phyloP scores from a whole-genome alignment of 2,888 invertebrate species.

The Cheilosia variabilis region DNA sequence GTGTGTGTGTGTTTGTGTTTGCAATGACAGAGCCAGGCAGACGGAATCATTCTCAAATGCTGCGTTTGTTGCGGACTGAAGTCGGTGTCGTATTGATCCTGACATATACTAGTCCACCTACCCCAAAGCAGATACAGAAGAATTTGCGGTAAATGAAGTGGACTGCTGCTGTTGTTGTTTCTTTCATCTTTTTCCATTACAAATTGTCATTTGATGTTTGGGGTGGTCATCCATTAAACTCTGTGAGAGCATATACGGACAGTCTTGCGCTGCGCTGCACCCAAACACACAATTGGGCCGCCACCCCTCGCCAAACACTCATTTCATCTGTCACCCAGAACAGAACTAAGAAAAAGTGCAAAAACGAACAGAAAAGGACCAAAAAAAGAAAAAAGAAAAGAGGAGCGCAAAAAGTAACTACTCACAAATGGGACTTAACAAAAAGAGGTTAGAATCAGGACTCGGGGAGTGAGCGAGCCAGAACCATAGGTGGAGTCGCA shows the following conservation, averaged over 20 bases:
- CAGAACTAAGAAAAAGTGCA: conserved; percentile 47
- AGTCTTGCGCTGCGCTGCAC: background rate
- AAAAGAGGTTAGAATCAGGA: conserved; percentile 60
- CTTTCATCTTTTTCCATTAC: conserved; percentile 70
- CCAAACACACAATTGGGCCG: conserved; percentile 1
- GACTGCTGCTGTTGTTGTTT: conserved; percentile 45
- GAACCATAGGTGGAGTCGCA: background rate
- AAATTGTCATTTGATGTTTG: conserved; percentile 71
- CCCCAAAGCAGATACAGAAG: background rate
- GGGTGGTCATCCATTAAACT: conserved; percentile 62
- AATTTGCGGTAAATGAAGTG: conserved; percentile 62
- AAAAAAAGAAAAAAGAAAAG: too few relatives aligned
- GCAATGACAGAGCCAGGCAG: too few relatives aligned
- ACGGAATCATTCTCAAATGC: conserved; percentile 39
- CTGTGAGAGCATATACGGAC: background rate
- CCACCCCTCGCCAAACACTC: conserved; percentile 33
- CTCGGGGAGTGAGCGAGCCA: background rate
- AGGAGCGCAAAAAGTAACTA: conserved; percentile 12
- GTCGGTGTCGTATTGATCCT: conserved; percentile 55
- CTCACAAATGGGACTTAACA: conserved; percentile 49
- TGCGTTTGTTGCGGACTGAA: conserved; percentile 54
- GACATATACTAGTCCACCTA: background rate
- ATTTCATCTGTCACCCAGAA: conserved; percentile 62
- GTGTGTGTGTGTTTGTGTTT: too few relatives aligned
- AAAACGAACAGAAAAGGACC: conserved; percentile 21